Conservation (phyloP, 2,113 vertebrate genomes). For the Procavia capensis region DNA sequence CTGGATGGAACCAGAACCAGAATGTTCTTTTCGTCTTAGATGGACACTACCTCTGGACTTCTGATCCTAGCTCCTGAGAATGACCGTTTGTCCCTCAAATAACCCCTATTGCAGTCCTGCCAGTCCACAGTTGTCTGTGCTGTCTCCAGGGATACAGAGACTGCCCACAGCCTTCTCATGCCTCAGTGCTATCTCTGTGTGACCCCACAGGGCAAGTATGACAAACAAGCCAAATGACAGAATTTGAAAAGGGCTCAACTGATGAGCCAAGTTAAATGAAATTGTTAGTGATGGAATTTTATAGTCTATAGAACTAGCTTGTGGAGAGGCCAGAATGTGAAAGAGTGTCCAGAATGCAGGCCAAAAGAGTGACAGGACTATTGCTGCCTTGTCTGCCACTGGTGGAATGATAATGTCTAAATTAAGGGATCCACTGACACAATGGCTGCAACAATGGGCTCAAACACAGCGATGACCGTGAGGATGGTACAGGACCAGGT, state of each 20-base stretch:
- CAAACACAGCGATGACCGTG: not conserved
- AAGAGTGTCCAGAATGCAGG: not conserved
- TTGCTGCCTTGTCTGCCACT: accelerated
- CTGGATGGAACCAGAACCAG: not conserved
- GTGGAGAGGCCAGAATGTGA: not conserved
- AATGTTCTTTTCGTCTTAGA: not conserved
- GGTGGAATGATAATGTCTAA: not conserved
- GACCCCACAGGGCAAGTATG: not conserved
- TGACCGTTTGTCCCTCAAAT: not conserved
- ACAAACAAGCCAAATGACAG: not conserved
- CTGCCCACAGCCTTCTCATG: too few relatives aligned
- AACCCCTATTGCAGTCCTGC: not conserved
- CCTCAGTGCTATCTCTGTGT: not conserved
- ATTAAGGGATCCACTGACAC: not conserved
- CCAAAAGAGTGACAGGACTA: too few relatives aligned
- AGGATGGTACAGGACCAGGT: not conserved
- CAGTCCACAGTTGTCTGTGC: not conserved
- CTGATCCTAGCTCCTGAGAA: not conserved
- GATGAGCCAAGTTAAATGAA: not conserved
- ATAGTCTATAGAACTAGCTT: not conserved
- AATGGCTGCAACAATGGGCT: not conserved
- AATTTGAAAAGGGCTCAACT: not conserved
- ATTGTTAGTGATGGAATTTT: not conserved
- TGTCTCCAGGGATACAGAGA: not conserved
- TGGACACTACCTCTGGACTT: not conserved